Conservation (phyloP, 1,140 invertebrate species). For the Cotesia glomerata region DNA sequence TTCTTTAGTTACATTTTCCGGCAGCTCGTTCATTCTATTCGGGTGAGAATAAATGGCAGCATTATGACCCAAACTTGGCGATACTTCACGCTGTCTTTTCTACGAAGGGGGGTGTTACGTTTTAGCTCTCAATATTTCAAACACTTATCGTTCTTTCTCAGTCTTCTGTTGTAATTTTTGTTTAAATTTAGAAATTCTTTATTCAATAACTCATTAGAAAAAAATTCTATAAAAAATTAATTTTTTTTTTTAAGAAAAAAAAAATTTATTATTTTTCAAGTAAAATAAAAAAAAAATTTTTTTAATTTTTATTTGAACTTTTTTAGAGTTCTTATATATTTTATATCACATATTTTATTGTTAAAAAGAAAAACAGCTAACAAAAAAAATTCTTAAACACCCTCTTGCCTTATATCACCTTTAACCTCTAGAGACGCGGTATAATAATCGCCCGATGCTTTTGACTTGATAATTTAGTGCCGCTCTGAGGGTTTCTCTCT, state of each 20-base stretch:
- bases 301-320: too few relatives aligned
- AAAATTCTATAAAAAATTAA: too few relatives aligned
- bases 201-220: too few relatives aligned
- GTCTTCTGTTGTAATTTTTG: not conserved
- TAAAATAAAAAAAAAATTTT: too few relatives aligned
- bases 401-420: conserved; percentile 15
- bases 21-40: too few relatives aligned
- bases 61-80: conserved; percentile 20
- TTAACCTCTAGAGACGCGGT: conserved; percentile 21
- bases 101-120: conserved; percentile 38
- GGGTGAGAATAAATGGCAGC: conserved; percentile 48
- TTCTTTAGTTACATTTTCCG: too few relatives aligned
- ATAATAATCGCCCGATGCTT: conserved; percentile 56
- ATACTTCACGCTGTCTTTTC: not conserved
- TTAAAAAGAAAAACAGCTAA: too few relatives aligned
- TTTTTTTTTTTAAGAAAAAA: too few relatives aligned
- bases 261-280: too few relatives aligned
- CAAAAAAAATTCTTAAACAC: conserved; percentile 4
- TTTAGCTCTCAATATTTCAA: conserved; percentile 64
- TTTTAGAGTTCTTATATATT: too few relatives aligned
- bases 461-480: conserved; percentile 61
- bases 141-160: conserved; percentile 56
- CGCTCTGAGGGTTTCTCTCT: not conserved
- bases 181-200: too few relatives aligned
- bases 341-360: too few relatives aligned